These are phyloP conservation scores for Paracanthobrama guichenoti DNA, from an alignment of 2,113 vertebrate species.

Conservation along the genomic window DNA sequence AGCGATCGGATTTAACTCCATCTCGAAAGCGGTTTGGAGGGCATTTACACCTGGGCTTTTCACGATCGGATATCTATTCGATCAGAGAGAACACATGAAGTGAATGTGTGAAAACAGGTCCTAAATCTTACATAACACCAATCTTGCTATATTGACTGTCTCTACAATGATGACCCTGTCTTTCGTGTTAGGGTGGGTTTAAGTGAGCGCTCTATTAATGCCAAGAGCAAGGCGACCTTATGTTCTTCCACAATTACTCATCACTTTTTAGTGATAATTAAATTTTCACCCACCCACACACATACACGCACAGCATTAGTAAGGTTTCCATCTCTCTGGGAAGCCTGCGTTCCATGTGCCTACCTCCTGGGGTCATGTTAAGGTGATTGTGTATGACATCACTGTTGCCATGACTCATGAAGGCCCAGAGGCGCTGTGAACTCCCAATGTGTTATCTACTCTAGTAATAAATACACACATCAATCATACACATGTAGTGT, in stretches of 20 bases:
- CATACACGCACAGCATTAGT: neutral
- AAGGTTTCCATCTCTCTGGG: neutral
- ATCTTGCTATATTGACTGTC: neutral
- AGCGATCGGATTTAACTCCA: too few relatives aligned
- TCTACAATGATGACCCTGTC: neutral
- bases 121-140: neutral
- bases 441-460: conserved; percentile 45
- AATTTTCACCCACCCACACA: neutral
- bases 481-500: neutral
- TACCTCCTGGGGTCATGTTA: conserved; percentile 61
- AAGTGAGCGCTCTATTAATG: neutral
- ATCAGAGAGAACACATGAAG: too few relatives aligned
- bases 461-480: neutral
- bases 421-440: conserved; percentile 63
- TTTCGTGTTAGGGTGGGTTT: neutral
- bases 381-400: conserved; percentile 73
- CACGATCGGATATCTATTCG: too few relatives aligned
- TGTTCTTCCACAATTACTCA: conserved; percentile 8
- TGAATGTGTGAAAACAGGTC: neutral
- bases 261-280: neutral
- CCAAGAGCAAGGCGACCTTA: neutral
- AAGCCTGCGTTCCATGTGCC: neutral
- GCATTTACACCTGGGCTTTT: too few relatives aligned
- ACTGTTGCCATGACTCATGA: conserved; percentile 73
- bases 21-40: too few relatives aligned